Evolutionary conservation across 2,888 invertebrate species (phyloP), one percentile per base, ranked within the genome.

Genomic region (Agrypnus murinus): DNA sequence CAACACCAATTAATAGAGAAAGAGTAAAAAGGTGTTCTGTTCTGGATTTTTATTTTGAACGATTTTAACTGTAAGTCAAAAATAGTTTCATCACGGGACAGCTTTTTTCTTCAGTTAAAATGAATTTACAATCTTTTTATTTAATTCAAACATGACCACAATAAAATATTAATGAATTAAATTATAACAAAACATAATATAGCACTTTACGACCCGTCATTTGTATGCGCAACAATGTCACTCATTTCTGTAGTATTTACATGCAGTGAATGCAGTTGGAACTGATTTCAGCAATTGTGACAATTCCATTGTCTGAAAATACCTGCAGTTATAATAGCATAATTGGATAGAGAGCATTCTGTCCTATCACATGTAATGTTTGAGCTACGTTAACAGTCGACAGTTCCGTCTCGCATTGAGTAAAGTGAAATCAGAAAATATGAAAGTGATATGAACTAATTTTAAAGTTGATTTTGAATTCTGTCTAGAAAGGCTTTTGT

Each of bases 231-330:
- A 7, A 9, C 15, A 15, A 7, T 36, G 14, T 15, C 36, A 34
- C 36, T 17, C 10, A 32, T 36, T 31, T 40, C 57, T 63, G 25
- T 40, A 31, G 40, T 17, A 68, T 68, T 63, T 63, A 57, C 55
- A 63, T 62, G 43, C 68, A 45, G 19, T 19, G 57, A 34, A 57
- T 63, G 68, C 59, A 62, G 31, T 59, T 19, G 19, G 50, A 53
- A 55, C 36, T 57, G 57, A 68, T 68, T 68, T 68, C 57, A 57
- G 55, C 57, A 68, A 68, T 68, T 63, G 68, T 55, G 48, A 46
- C 63, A 57, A 38, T 48, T 68, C 46, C 63, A 68, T 68, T 68
- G 68, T 68, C 55, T 57, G 63, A 57, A 68, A 68, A 46, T 68
- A 68, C 63, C 57, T 63, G 46, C 46, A 68, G 63, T 45, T 45